Base-by-base conservation (phyloP, 2,797 vertebrate species). In the Epinephelus awoara region DNA sequence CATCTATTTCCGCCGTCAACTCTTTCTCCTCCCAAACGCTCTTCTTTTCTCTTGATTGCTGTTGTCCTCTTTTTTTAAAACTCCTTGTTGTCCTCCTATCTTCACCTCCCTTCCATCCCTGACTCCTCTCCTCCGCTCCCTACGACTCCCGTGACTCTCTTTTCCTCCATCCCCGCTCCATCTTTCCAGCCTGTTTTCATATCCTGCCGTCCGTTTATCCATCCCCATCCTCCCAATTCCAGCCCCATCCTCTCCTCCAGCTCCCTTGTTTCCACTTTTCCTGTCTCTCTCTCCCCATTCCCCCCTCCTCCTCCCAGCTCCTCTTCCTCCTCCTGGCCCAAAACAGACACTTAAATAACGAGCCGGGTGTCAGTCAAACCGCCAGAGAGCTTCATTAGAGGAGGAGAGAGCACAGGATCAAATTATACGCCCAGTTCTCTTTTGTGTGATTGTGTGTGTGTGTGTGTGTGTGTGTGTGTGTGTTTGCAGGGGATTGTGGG, bases 371-470 rank as follows among this genome's bases (percentile, higher is more conserved):
- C 93, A 94, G 92, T 93, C 92, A 90, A 93, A 89, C 90, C 83
- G 68, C 88, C 85, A 85, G 89, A 93, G 93, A 91, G 92, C 88
- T 93, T 94, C 88, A 90, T 92, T 93, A 94, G 90, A 91, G 87
- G 85, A 92, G 90, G 85, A 87, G 83, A 92, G 91, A 84, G 61
- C 90, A 86, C 82, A 86, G 91, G 91, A 94, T 91, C 91, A 93
- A 93, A 95, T 94, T 94, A 93, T 83, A 91, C 79, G 74, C 83
- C 84, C 76, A 79, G 85, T 77, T 82, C 81, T 88, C 72, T 82
- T 85, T 80, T 77, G 75, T 89, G 78, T 62, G 83, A 40, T 40
- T 67, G 58, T 63, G 66, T 65, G 54, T 75, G 70, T 77, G 82
- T 59, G 79, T 62, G 75, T 84, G 70, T 77, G 82, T 67, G 58